Evolutionary conservation across 2,888 invertebrate genomes (phyloP).

Genomic region (Cataglyphis cursor): DNA sequence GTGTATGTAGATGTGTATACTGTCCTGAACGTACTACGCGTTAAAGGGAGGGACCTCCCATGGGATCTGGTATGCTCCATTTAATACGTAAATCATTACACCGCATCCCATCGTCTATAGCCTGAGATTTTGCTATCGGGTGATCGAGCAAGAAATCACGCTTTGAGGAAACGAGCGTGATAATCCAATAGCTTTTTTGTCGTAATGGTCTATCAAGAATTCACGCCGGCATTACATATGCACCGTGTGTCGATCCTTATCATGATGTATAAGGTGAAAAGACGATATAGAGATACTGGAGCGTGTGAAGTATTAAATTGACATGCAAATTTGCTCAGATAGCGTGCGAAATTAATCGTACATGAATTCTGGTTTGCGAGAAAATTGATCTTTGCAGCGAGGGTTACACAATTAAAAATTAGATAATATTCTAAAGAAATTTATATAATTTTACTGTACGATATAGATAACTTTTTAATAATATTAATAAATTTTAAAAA

Average conservation of each 20-base stretch:
- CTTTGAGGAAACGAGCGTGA: conserved; percentile 48
- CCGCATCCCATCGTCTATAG: conserved; percentile 42
- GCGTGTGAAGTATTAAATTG: conserved; percentile 54
- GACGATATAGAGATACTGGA: conserved; percentile 43
- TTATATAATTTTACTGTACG: not conserved
- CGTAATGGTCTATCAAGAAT: conserved; percentile 40
- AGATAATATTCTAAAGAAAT: not conserved
- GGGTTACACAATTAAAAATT: not conserved
- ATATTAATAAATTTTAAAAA: not conserved
- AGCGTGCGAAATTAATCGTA: conserved; percentile 30
- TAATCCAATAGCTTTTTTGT: conserved; percentile 48
- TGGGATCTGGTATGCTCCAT: conserved; percentile 60
- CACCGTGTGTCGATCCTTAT: conserved; percentile 49
- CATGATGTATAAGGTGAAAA: conserved; percentile 42
- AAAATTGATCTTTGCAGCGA: not conserved
- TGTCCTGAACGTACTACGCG: conserved; percentile 21
- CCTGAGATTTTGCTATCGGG: conserved; percentile 55
- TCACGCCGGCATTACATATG: conserved; percentile 24
- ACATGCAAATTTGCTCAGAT: conserved; percentile 34
- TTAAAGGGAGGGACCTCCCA: conserved; percentile 45
- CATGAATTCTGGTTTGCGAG: conserved; percentile 16
- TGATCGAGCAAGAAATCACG: conserved; percentile 56
- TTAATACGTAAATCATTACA: conserved; percentile 60
- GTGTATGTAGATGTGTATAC: not conserved
- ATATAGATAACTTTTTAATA: not conserved